phyloP scores from a whole-genome alignment of 2,113 vertebrate species.

The Halcyon malimbica region DNA sequence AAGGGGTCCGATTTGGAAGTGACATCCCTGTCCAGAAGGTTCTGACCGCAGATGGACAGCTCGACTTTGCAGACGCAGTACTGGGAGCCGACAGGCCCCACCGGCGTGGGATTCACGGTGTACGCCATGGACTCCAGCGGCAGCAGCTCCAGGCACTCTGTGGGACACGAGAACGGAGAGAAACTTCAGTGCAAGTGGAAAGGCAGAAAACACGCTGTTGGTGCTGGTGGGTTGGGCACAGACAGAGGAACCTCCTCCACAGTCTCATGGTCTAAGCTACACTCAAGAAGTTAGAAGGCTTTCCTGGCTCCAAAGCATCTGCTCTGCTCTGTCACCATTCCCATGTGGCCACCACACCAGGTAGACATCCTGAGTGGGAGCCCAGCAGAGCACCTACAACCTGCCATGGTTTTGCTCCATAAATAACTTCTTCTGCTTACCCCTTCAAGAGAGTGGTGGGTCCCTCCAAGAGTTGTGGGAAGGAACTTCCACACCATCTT shows the following conservation, averaged over 20 bases:
- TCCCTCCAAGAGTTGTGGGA: no score
- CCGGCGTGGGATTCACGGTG: constrained; percentile 66
- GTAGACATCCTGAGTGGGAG: not conserved
- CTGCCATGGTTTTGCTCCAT: not conserved
- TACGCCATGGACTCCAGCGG: constrained; percentile 84
- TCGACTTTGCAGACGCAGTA: constrained; percentile 93
- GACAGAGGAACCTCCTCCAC: not conserved
- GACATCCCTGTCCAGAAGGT: constrained; percentile 93
- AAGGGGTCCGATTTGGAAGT: constrained; percentile 98
- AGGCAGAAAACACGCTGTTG: rapidly evolving
- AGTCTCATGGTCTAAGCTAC: not conserved
- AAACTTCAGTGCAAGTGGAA: not conserved
- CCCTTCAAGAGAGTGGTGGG: rapidly evolving
- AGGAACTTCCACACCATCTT: not conserved
- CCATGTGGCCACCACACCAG: not conserved
- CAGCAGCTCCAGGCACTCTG: constrained; percentile 76
- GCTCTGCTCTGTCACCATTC: not conserved
- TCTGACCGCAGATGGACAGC: constrained; percentile 87
- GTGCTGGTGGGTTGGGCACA: rapidly evolving
- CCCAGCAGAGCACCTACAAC: not conserved
- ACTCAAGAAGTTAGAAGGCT: rapidly evolving
- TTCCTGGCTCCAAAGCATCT: not conserved
- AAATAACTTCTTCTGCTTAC: not conserved
- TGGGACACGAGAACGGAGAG: not conserved
- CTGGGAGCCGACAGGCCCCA: constrained; percentile 77